Percentiles rank a stretch among this genome's conserved stretches.
These are phyloP conservation scores for Heliconius erato DNA, from an alignment of 2,888 invertebrate species.

Conservation along the genomic window DNA sequence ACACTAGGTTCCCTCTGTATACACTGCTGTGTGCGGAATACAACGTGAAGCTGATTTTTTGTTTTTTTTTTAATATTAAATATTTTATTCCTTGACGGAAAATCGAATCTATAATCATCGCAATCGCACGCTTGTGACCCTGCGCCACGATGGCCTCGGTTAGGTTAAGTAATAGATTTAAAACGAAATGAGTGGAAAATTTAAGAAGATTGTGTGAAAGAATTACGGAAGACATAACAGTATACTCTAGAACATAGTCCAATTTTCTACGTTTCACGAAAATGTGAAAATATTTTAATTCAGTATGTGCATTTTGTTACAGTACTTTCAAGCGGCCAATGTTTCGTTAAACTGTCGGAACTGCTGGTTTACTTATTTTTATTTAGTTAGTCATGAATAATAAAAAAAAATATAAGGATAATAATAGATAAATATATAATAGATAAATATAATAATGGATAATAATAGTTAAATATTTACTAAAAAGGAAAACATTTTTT, in stretches of 20 bases:
- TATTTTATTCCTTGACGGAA: no score
- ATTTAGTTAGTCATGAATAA: not conserved
- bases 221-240: constrained; percentile 38
- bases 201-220: constrained; percentile 15
- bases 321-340: constrained; percentile 59
- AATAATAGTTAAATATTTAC: constrained; percentile 50
- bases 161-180: not conserved
- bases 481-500: no score
- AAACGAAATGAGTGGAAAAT: not conserved
- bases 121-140: no score
- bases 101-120: not conserved
- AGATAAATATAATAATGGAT: constrained; percentile 47
- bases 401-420: constrained; percentile 51
- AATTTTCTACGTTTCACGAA: constrained; percentile 57
- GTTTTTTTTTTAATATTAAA: no score
- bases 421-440: constrained; percentile 51
- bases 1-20: no score
- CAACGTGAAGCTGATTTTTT: no score
- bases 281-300: constrained; percentile 69
- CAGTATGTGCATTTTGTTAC: constrained; percentile 71
- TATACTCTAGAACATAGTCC: constrained; percentile 47
- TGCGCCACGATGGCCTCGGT: not conserved
- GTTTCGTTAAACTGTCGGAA: constrained; percentile 55
- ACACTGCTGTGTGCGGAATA: no score
- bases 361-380: not conserved